Evolutionary conservation across 2,797 vertebrate species (phyloP).

Genomic region (Enteromius unitaeniatus): DNA sequence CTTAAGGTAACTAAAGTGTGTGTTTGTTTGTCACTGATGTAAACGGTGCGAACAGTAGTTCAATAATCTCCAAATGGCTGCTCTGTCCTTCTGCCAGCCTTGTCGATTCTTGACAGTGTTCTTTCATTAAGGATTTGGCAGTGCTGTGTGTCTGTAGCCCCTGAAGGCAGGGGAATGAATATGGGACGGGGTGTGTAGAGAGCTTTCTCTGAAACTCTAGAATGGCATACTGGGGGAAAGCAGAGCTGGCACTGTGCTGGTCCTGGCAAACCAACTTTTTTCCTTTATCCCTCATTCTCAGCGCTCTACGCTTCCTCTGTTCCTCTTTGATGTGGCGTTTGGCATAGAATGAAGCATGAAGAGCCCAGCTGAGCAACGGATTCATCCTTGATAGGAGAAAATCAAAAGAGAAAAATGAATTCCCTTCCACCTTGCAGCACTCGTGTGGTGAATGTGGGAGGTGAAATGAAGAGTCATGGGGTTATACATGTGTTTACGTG

Average conservation of each 20-base stretch:
- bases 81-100: conserved; percentile 29
- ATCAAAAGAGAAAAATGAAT: conserved; percentile 30
- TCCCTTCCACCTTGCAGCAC: conserved; percentile 9
- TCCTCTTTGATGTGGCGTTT: conserved; percentile 32
- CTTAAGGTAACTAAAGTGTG: background rate
- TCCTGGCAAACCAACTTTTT: conserved; percentile 17
- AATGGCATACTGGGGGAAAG: background rate
- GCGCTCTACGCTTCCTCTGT: background rate
- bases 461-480: conserved; percentile 23
- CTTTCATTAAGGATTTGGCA: conserved; percentile 42
- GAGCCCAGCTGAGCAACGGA: background rate
- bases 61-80: conserved; percentile 41
- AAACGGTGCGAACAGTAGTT: background rate
- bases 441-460: conserved; percentile 16
- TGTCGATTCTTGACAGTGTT: conserved; percentile 29
- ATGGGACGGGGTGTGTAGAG: background rate
- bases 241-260: background rate
- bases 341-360: conserved; percentile 14
- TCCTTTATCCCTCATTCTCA: conserved; percentile 23
- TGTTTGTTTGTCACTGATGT: conserved; percentile 6
- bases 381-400: conserved; percentile 36
- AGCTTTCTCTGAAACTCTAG: background rate
- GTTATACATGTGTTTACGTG: background rate
- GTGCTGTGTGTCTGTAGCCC: conserved; percentile 1
- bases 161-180: conserved; percentile 12